Percentiles rank a stretch among this genome's conserved stretches.
These are phyloP conservation scores for Nannospalax galili DNA, from an alignment of 2,113 vertebrate genomes.

Conservation along the genomic window DNA sequence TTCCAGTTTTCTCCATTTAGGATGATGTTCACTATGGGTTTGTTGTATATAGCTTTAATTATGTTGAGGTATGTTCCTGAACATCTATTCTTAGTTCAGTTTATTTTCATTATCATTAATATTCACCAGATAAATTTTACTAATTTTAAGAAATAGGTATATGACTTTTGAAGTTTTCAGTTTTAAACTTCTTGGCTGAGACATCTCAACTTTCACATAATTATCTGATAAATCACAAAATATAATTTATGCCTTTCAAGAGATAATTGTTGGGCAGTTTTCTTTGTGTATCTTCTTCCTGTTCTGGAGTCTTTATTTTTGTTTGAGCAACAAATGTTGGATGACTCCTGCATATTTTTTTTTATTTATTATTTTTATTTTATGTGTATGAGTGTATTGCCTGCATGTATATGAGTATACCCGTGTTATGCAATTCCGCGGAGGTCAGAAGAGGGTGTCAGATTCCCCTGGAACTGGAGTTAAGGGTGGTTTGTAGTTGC, in stretches of 20 bases:
- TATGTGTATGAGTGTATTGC: no score
- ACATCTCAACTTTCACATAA: not conserved
- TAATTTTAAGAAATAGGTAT: not conserved
- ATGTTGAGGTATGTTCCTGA: not conserved
- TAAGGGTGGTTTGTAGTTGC: no score
- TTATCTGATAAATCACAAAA: constrained; percentile 10
- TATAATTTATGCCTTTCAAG: not conserved
- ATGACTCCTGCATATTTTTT: constrained; percentile 20
- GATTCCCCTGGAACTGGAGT: no score
- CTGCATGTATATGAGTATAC: no score
- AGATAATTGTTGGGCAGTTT: not conserved
- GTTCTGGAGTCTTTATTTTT: not conserved
- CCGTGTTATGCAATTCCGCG: no score
- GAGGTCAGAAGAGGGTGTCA: no score
- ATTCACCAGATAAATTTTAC: not conserved
- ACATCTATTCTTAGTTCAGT: not conserved
- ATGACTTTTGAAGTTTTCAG: constrained; percentile 2
- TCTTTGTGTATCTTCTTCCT: not conserved
- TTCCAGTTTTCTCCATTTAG: no score
- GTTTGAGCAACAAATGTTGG: constrained; percentile 12
- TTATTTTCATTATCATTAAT: constrained; percentile 52
- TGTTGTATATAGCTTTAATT: no score
- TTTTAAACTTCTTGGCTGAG: constrained; percentile 48
- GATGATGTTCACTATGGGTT: no score
- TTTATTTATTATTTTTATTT: no score